A percentile compares a stretch with the other conserved stretches of the same genome.
phyloP scores from a whole-genome alignment of 2,888 invertebrate genomes.

The Strigamia crassipes region DNA sequence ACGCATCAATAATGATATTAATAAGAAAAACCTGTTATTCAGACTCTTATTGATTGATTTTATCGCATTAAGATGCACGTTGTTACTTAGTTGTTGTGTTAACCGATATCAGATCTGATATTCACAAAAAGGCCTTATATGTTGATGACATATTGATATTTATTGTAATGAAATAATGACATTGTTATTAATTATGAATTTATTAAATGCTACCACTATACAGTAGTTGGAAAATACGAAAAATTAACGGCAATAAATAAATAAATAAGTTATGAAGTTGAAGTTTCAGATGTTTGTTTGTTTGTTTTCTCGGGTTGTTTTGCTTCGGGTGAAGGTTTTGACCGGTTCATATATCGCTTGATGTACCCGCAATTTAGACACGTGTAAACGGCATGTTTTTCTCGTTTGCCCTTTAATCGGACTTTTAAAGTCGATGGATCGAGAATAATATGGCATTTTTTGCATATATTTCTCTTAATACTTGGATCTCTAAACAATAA shows the following conservation, averaged over 20 bases:
- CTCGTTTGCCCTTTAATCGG: neutral
- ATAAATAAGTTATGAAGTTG: neutral
- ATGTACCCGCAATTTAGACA: constrained; percentile 10
- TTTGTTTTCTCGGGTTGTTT: neutral
- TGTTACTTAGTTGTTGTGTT: neutral
- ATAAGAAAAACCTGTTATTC: neutral
- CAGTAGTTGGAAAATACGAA: neutral
- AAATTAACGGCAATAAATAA: neutral
- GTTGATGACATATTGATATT: no score
- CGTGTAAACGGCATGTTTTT: neutral
- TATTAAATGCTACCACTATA: no score
- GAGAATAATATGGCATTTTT: neutral
- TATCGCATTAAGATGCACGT: neutral
- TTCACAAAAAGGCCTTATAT: neutral
- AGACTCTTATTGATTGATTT: neutral
- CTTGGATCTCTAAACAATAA: constrained; percentile 1
- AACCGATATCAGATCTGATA: neutral
- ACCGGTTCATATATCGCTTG: neutral
- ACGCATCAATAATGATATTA: neutral
- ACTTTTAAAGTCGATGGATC: neutral
- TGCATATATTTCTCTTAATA: neutral
- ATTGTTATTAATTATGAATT: neutral
- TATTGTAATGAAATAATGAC: neutral
- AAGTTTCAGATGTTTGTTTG: neutral
- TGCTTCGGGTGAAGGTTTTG: neutral